Base-by-base conservation (phyloP, 64 coral and sea anemone genomes). In the Cladopsammia gracilis region DNA sequence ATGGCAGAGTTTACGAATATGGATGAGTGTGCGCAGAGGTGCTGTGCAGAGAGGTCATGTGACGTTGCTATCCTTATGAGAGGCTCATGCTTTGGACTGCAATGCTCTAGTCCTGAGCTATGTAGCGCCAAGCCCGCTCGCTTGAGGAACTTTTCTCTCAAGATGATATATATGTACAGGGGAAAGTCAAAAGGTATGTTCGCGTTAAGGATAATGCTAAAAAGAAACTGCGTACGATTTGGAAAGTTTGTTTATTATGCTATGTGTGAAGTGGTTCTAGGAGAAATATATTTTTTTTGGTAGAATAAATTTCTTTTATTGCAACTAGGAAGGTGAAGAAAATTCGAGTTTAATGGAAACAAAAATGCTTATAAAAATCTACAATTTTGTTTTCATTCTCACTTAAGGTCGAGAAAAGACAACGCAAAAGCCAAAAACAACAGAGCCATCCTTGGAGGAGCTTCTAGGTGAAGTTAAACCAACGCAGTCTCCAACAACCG, bases 61-160 rank as follows among this genome's bases (percentile, higher is more conserved):
- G 91, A 99, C 44, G 94, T 93, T 18, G 98, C 98, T 1, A 99
- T 99, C 11, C 75, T 96, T 78, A 96, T 96, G 95, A 93, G 62
- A 50, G 76, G 71, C 59, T 92, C 98, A 1, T 99, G 98, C 64
- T 99, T 99, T 82, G 91, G 84, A 3, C 58, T 99, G 48, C 87
- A 84, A 20, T 99, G 98, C 58, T 45, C 86, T 20, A 90, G 57
- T 42, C 76, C 62, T 47, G 84, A 96, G 3, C 50, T 91, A 24
- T 99, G 98, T 51, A 72, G 91, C 13, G 82, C 88, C 46, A 87
- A 89, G 9, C 98, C 98, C 11, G 88, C 98, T 11, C 79, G 61
- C 18, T 70, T 99, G 11, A 88, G 76, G 59, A 91, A 87, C 56
- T 99, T 99, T 45, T 90, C 88, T 58, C 64, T 99, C 10, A 70